Conservation (phyloP, 2,113 vertebrate genomes). For the Strigops habroptila region DNA sequence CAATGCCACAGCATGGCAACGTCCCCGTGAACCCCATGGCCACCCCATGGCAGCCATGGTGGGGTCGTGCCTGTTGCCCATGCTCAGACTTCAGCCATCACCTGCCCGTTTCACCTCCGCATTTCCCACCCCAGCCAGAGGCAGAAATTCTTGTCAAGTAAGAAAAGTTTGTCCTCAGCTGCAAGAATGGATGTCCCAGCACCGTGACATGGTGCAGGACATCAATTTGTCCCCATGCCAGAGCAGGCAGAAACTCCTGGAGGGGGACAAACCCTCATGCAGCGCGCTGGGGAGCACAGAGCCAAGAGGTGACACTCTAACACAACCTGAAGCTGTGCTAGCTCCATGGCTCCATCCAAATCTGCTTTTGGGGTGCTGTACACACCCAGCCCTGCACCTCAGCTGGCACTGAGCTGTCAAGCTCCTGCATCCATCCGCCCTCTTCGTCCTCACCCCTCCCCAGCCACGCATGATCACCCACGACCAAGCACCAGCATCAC, state of each 20-base stretch:
- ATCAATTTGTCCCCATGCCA: neutral
- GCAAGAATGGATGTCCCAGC: neutral
- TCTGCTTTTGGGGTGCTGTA: neutral
- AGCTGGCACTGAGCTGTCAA: neutral
- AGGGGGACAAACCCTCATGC: neutral
- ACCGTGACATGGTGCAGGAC: accelerated
- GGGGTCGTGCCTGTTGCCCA: accelerated
- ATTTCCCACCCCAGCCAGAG: neutral
- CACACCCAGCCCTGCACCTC: neutral
- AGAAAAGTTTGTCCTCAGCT: neutral
- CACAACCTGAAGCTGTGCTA: neutral
- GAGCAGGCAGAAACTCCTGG: neutral
- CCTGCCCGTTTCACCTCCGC: neutral
- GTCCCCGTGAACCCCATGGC: accelerated
- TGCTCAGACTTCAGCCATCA: neutral
- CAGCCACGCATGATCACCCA: neutral
- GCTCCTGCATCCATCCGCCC: neutral
- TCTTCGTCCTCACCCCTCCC: neutral
- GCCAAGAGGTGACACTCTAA: neutral
- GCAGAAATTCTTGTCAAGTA: neutral
- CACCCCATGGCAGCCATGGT: accelerated
- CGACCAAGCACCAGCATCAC: neutral
- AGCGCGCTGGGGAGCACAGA: neutral
- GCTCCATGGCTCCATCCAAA: neutral
- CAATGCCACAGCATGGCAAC: accelerated